Evolutionary conservation across 1,140 invertebrate species (phyloP), one percentile per base, ranked within the genome.

Genomic region (Drosophila busckii): DNA sequence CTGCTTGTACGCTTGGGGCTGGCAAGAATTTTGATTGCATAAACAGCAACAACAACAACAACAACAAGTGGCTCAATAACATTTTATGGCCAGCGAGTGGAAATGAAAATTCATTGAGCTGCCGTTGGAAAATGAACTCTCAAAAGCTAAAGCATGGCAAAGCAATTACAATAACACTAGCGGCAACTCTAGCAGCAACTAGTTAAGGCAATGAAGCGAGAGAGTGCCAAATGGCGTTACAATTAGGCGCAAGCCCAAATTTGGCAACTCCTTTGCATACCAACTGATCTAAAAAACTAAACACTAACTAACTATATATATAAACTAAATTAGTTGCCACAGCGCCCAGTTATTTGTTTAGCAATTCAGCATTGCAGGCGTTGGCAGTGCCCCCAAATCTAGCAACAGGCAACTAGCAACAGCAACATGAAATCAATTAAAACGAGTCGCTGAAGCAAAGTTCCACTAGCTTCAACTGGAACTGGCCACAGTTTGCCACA

Each of bases 1-100:
- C 22, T 26, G 8, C 13, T 45, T 13, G 20, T 44, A 19, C 46
- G 40, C 52, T 28, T 26, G 73, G 53, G 56, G 56, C 50, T 29
- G 41, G 49, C 53, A 75, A 82, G 75, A 82, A 82, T 82, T 82
- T 82, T 70, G 75, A 82, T 82, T 82, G 75, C 75, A 82, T 75
- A 82, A 82, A 70, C 55, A 61, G 41, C 50, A 42, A 19, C 48
- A 50, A 45, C 29, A 32, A 4, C 38, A 35, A 32, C 25, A 46
- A 15, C 34, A 16, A 52, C 49, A 29, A 49, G 49, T 54, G 49
- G 41, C 41, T 48, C 62, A 37, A 49, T 37, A 37, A 38, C 37
- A 66, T 38, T 52, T 54, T 45, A 45, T 60, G 49, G 56, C 32
- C 6, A 25, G 32, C 65, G 48, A 78, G 50, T 76, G 71, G 61